phyloP scores from a whole-genome alignment of 1,140 invertebrate species.

The Zaprionus ghesquierei region DNA sequence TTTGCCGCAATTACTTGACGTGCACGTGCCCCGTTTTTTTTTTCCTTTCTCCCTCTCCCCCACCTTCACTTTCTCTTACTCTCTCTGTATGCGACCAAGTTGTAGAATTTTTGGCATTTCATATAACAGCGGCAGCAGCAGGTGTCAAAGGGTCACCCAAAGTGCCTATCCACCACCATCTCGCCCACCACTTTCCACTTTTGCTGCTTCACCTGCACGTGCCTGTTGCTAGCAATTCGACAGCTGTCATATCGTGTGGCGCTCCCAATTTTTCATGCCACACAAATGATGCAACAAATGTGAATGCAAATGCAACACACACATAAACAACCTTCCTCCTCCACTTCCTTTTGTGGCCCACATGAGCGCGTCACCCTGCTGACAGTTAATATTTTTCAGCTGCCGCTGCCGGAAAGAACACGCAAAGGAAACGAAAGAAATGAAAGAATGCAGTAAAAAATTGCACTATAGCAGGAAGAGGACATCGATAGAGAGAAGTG shows the following conservation, averaged over 20 bases:
- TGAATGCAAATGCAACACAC: slow-evolving; percentile 17
- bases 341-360: not conserved
- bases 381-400: slow-evolving; percentile 68
- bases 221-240: slow-evolving; percentile 9
- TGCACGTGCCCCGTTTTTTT: slow-evolving; percentile 58
- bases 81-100: not conserved
- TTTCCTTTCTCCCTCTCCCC: too few relatives aligned
- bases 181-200: too few relatives aligned
- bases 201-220: not conserved
- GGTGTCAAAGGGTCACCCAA: slow-evolving; percentile 7
- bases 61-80: not conserved
- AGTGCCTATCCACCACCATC: not conserved
- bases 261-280: slow-evolving; percentile 28
- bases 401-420: slow-evolving; percentile 30
- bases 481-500: not conserved
- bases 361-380: slow-evolving; percentile 11
- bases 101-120: not conserved
- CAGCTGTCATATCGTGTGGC: slow-evolving; percentile 23
- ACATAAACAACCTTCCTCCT: not conserved
- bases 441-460: slow-evolving; percentile 37
- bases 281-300: slow-evolving; percentile 8
- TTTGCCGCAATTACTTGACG: slow-evolving; percentile 57
- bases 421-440: slow-evolving; percentile 5
- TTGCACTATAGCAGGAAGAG: slow-evolving; percentile 2
- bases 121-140: slow-evolving; percentile 5